phyloP scores from a whole-genome alignment of 2,888 invertebrate genomes.

The Litoditis marina region DNA sequence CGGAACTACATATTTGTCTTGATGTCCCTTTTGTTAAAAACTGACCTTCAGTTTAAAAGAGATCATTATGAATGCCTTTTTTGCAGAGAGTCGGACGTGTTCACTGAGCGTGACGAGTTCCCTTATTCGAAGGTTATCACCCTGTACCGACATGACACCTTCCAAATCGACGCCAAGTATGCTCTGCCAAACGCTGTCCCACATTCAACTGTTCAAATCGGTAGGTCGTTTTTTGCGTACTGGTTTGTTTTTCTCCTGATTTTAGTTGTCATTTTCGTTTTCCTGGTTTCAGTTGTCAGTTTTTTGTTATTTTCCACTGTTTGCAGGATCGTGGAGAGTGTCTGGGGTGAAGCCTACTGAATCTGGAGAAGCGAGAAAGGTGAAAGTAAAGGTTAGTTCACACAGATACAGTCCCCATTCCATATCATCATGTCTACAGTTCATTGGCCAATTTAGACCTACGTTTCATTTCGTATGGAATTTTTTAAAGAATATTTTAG shows the following conservation, averaged over 20 bases:
- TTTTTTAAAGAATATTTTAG: no score
- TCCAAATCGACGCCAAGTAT: conserved; percentile 82
- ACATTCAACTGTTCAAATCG: conserved; percentile 69
- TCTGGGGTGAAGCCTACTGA: conserved; percentile 74
- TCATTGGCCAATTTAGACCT: no score
- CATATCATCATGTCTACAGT: no score
- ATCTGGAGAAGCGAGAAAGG: conserved; percentile 81
- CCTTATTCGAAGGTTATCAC: conserved; percentile 93
- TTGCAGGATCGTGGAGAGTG: conserved; percentile 64
- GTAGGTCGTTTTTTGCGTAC: conserved; percentile 42
- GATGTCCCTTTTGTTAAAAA: no score
- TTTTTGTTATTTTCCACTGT: not conserved
- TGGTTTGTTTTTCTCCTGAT: no score
- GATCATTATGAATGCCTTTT: not conserved
- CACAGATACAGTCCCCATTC: no score
- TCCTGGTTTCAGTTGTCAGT: no score
- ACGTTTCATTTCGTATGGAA: no score
- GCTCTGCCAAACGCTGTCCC: conserved; percentile 70
- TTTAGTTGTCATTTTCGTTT: no score
- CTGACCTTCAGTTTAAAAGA: no score
- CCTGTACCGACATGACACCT: conserved; percentile 83
- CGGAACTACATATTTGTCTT: no score
- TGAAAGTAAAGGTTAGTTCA: conserved; percentile 77
- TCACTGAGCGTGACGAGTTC: conserved; percentile 79
- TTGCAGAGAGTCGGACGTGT: conserved; percentile 83